Conservation (phyloP, 1,140 invertebrate species). For the Bombus consobrinus region DNA sequence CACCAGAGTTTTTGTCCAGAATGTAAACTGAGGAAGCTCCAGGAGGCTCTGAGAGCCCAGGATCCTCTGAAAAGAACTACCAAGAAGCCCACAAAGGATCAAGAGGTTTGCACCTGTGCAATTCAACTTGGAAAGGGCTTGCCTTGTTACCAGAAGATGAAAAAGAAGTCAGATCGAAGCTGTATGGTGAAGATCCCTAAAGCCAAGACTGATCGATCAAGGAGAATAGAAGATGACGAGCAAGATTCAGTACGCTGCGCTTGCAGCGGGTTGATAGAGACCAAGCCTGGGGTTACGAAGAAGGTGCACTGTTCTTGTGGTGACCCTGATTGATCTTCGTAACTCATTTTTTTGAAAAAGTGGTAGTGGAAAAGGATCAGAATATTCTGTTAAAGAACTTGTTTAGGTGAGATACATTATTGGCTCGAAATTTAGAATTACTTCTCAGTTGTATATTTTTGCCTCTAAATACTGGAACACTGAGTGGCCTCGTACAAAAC, state of each 20-base stretch:
- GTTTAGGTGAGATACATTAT: background rate
- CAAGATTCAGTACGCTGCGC: background rate
- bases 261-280: background rate
- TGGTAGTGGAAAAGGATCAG: background rate
- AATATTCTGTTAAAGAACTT: background rate
- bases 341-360: background rate
- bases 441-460: no score
- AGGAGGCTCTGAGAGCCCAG: background rate
- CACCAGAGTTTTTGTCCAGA: slow-evolving; percentile 21
- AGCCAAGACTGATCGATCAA: slow-evolving; percentile 16
- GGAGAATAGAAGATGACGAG: background rate
- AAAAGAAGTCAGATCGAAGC: slow-evolving; percentile 46
- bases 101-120: background rate
- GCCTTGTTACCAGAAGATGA: background rate
- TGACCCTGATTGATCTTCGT: slow-evolving; percentile 24
- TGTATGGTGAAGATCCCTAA: slow-evolving; percentile 58
- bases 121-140: background rate
- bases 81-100: background rate
- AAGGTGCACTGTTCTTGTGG: slow-evolving; percentile 26
- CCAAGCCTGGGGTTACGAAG: background rate
- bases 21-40: slow-evolving; percentile 23
- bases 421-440: no score
- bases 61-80: background rate
- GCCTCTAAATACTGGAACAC: no score
- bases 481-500: no score